phyloP scores from a whole-genome alignment of 1,140 invertebrate genomes.

The Caenorhabditis briggsae region DNA sequence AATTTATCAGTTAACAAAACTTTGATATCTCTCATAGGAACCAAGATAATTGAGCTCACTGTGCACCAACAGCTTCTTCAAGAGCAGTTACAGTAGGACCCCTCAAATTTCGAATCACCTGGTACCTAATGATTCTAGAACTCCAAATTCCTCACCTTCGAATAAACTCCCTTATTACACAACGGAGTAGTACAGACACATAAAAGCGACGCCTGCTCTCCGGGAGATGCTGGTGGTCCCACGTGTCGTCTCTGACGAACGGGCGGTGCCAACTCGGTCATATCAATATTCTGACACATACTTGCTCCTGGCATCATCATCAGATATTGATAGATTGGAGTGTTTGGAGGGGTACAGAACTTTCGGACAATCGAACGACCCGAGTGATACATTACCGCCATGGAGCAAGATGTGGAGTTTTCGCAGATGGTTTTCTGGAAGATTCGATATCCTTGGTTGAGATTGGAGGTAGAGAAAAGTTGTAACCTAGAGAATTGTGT shows the following conservation, averaged over 20 bases:
- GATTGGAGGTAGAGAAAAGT: too few relatives aligned
- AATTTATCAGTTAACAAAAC: too few relatives aligned
- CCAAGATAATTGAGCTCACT: too few relatives aligned
- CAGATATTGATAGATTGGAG: conserved; percentile 42
- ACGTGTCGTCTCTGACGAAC: conserved; percentile 13
- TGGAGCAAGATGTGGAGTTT: conserved; percentile 30
- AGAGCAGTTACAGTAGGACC: too few relatives aligned
- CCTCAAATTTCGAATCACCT: too few relatives aligned
- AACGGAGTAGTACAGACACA: conserved; percentile 35
- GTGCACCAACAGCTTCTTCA: too few relatives aligned
- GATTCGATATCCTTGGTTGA: too few relatives aligned
- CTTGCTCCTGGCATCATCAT: conserved; percentile 50
- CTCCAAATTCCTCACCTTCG: background rate
- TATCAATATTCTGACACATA: conserved; percentile 32
- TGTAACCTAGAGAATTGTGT: too few relatives aligned
- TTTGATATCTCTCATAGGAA: too few relatives aligned
- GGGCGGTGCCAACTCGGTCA: conserved; percentile 19
- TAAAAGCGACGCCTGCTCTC: conserved; percentile 16
- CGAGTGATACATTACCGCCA: conserved; percentile 21
- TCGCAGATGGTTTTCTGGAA: conserved; percentile 47
- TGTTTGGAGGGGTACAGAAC: conserved; percentile 22
- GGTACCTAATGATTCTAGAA: too few relatives aligned
- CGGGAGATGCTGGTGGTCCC: conserved; percentile 12
- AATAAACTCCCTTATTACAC: conserved; percentile 44
- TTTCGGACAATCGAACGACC: conserved; percentile 27